These are phyloP conservation scores for Rhynchotus rufescens DNA, from an alignment of 2,797 vertebrate species.

Conservation along the genomic window DNA sequence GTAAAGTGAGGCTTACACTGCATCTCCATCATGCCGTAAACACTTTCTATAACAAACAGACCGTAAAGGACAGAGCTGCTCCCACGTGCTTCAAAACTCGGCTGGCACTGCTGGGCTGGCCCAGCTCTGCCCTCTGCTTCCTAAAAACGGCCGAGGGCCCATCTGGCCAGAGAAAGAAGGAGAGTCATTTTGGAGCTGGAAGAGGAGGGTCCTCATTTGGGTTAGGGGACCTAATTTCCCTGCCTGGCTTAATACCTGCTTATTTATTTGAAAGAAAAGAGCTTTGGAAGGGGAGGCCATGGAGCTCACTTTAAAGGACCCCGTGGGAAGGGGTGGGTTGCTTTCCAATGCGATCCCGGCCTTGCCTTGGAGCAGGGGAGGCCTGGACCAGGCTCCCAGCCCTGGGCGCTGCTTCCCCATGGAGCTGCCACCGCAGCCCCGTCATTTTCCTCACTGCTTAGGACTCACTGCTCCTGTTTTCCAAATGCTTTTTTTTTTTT, in stretches of 20 bases:
- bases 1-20: background rate
- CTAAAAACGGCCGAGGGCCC: background rate
- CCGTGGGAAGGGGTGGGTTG: accelerated
- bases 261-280: background rate
- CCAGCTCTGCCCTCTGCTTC: background rate
- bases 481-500: background rate
- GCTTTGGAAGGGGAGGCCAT: background rate
- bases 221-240: background rate
- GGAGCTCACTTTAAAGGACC: background rate
- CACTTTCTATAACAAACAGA: background rate
- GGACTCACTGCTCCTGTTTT: background rate
- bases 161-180: background rate
- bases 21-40: background rate
- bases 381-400: background rate
- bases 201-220: background rate
- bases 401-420: too few relatives aligned
- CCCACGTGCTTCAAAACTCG: background rate
- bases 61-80: background rate
- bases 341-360: background rate
- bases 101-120: background rate
- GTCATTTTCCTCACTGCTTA: background rate
- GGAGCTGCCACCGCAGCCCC: background rate
- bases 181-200: background rate
- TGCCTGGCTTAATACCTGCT: background rate
- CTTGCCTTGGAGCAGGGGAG: background rate